Conservation (phyloP, 1,140 invertebrate species). For the Atta colombica region DNA sequence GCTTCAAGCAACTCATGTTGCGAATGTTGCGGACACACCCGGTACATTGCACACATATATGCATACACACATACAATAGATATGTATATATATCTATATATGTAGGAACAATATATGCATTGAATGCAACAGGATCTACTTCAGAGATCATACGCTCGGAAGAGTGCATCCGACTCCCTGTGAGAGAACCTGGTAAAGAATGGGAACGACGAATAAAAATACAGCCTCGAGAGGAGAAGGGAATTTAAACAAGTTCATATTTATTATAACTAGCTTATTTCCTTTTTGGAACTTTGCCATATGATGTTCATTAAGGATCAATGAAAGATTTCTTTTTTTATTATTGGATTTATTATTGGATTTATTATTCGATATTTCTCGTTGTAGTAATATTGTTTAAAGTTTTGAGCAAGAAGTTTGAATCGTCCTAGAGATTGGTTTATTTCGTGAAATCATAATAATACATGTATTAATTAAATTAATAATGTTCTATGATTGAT, state of each 20-base stretch:
- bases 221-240: too few relatives aligned
- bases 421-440: not conserved
- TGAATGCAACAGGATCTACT: slow-evolving; percentile 59
- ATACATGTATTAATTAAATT: not conserved
- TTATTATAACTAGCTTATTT: slow-evolving; percentile 27
- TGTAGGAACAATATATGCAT: not conserved
- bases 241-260: not conserved
- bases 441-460: not conserved
- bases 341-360: too few relatives aligned
- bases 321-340: not conserved
- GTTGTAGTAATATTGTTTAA: not conserved
- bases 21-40: slow-evolving; percentile 38
- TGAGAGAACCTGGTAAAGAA: slow-evolving; percentile 13
- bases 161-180: slow-evolving; percentile 26
- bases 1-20: slow-evolving; percentile 32
- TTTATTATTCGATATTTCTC: not conserved
- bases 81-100: not conserved
- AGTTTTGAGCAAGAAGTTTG: not conserved
- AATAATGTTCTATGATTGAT: not conserved
- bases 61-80: too few relatives aligned
- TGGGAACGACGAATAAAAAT: slow-evolving; percentile 11
- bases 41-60: not conserved
- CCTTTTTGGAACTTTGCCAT: not conserved
- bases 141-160: slow-evolving; percentile 48
- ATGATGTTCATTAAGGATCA: slow-evolving; percentile 14